Evolutionary conservation across 2,888 invertebrate genomes (phyloP), one percentile per base, ranked within the genome.

Genomic region (Zygogramma bicolorata): DNA sequence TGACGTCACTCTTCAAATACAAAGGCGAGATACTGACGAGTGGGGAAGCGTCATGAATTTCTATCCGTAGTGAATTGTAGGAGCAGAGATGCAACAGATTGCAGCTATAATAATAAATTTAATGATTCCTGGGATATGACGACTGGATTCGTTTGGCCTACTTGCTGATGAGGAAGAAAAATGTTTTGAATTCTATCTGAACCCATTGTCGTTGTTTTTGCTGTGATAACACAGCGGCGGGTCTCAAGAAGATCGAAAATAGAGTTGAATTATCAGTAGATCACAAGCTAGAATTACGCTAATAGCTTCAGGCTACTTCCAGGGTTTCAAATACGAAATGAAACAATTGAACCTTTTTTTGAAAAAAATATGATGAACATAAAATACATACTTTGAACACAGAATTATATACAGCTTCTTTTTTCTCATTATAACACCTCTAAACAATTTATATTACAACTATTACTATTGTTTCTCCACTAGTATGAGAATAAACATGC

Each of bases 41-140:
- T 20, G 46, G 10, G 46, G 20, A 46, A 46, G 46, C 46, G 46
- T 20, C 46, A 46, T 46, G 46, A 46, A 46, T 46, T 46, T 46
- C 6, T 18, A 46, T 46, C 46, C 10, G 3, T 46, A 46, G 46
- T 46, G 20, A 20, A 20, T 18, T 18, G 20, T 46, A 46, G 46
- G 46, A 46, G 20, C 46, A 46, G 15, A 46, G 18, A 46, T 46
- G 46, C 46, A 46, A 15, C 20, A 46, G 20, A 46, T 46, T 46
- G 46, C 46, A 46, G 46, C 46, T 46, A 46, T 46, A 46, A 46
- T 46, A 46, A 46, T 46, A 46, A 46, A 18, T 46, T 46, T 46
- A 46, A 46, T 20, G 46, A 46, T 46, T 46, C 20, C 46, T 46
- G 15, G 46, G 46, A 46, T 20, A 3, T 15, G 20, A 46, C 18